phyloP scores from a whole-genome alignment of 2,797 vertebrate genomes.

The Micromesistius poutassou region DNA sequence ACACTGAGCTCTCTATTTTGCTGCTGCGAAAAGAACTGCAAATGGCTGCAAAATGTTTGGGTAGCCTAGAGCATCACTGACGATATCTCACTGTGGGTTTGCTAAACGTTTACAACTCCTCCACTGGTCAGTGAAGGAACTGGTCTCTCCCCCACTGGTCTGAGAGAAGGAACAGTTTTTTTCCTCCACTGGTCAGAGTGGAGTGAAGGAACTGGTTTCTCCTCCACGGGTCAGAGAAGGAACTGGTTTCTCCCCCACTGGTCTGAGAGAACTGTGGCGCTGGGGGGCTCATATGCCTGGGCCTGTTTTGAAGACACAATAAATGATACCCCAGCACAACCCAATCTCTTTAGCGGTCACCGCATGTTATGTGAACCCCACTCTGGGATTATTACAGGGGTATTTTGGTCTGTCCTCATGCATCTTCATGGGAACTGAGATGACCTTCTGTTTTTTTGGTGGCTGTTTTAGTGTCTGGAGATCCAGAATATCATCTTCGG shows the following conservation, averaged over 20 bases:
- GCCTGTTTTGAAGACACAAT: constrained; percentile 24
- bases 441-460: constrained; percentile 11
- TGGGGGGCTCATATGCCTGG: neutral
- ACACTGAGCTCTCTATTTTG: constrained; percentile 40
- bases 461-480: constrained; percentile 67
- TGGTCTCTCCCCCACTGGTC: too few species aligned
- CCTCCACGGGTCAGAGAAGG: too few species aligned
- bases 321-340: constrained; percentile 30
- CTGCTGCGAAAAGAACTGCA: constrained; percentile 31
- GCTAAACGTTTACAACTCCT: constrained; percentile 1
- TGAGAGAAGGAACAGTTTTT: too few species aligned
- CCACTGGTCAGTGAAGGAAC: constrained; percentile 1
- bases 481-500: constrained; percentile 70
- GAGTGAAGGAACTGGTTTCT: too few species aligned
- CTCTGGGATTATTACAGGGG: constrained; percentile 31
- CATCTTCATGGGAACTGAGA: neutral
- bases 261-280: too few species aligned
- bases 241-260: too few species aligned
- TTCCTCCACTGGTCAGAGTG: too few species aligned
- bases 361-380: constrained; percentile 54
- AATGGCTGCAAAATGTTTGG: constrained; percentile 23
- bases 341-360: constrained; percentile 29
- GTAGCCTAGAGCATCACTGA: neutral
- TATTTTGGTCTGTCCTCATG: constrained; percentile 70
- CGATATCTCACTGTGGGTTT: constrained; percentile 19